Conservation (phyloP, 53 echinoderm and acorn worm genomes). For the Holothuria scabra region DNA sequence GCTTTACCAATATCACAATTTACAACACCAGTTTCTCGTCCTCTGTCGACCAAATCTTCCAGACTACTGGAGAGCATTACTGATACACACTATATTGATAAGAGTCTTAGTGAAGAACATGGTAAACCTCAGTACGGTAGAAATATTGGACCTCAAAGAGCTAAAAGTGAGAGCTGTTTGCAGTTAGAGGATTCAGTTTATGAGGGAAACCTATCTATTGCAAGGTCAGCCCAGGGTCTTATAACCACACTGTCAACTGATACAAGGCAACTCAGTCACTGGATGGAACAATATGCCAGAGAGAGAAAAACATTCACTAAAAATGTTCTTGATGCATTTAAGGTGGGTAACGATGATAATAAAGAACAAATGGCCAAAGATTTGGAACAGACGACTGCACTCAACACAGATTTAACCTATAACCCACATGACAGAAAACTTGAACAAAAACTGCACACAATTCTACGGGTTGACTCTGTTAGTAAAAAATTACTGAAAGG, state of each 20-base stretch:
- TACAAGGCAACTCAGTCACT: not conserved
- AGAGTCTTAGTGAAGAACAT: not conserved
- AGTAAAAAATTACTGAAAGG: conserved; percentile 33
- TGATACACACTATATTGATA: not conserved
- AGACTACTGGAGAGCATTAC: not conserved
- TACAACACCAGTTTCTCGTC: conserved; percentile 42
- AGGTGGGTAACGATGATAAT: too few species aligned
- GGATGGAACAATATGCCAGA: conserved; percentile 25
- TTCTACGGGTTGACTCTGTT: conserved; percentile 21
- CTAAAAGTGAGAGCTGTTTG: conserved; percentile 56
- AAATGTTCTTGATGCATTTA: conserved; percentile 14
- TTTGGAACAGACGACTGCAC: too few species aligned
- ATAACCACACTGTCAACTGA: not conserved
- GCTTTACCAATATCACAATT: conserved; percentile 63
- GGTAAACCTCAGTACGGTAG: not conserved
- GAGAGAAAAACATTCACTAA: conserved; percentile 20
- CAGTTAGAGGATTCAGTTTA: too few species aligned
- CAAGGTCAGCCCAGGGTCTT: not conserved
- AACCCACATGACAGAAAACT: too few species aligned
- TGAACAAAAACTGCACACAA: not conserved
- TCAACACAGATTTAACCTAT: too few species aligned
- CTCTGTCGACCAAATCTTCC: not conserved
- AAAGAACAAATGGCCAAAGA: too few species aligned
- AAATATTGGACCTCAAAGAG: conserved; percentile 25
- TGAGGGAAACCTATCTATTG: not conserved